Base-by-base conservation (phyloP, 2,888 invertebrate species). In the Trichogramma dendrolimi region DNA sequence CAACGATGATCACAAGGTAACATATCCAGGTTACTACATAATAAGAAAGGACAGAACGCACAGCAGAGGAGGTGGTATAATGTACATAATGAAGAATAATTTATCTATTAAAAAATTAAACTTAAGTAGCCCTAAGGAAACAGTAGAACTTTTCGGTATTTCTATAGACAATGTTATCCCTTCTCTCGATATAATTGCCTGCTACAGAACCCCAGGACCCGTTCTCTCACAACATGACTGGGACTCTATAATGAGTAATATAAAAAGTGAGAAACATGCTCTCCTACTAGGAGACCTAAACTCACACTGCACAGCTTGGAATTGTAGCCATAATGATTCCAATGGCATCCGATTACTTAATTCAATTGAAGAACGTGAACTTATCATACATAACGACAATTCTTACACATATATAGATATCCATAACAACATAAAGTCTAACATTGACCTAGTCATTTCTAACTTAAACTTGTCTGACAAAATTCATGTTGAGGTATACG, bases 201-300 rank as follows among this genome's bases (percentile, higher is more conserved):
- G 52, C 39, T 65, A 65, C 40, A 43, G 65, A 50, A 14, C 27
- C 8, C 60, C 60, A n/a, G 65, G 58, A 46, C 4, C 6, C 14
- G 42, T 11, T 42, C 44, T 61, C 2, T 39, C 61, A 11, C 56
- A 64, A 42, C 5, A 6, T 2, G n/a, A 61, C 11, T 64, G 56
- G 61, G 44, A 61, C 50, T 14, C 4, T 4, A 53, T 64, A 6
- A n/a, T 61, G 39, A 11, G 8, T 6, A 57, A 58, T 27, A 41
- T 50, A 11, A 51, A 40, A 1, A n/a, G 41, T 42, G 49, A 43
- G 7, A 41, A 7, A 3, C 4, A 44, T 46, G 11, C 48, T 5
- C 5, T 65, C 11, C 14, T 65, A 4, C 6, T 59, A n/a, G 57
- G 61, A 14, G 61, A 64, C 14, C 59, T 61, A 39, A 64, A 64